These are phyloP conservation scores for Zhuqinia jingwanae DNA, from an alignment of 2,888 invertebrate genomes.

Conservation along the genomic window DNA sequence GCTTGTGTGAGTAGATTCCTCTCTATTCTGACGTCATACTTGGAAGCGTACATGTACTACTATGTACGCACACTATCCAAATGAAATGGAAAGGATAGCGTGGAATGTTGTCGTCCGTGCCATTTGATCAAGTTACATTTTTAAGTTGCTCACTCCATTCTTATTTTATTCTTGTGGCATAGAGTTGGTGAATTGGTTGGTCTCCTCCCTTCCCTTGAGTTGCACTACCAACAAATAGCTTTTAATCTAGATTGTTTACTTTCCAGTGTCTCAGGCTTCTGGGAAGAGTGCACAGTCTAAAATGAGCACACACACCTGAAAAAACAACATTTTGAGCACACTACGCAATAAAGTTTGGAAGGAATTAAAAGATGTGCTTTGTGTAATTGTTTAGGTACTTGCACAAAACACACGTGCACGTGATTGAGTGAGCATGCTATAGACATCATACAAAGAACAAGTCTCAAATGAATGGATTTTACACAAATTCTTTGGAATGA, in stretches of 20 bases:
- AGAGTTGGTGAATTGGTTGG: neutral
- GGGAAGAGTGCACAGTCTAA: too few relatives aligned
- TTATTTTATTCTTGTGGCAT: neutral
- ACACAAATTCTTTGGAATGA: too few relatives aligned
- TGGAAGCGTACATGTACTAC: too few relatives aligned
- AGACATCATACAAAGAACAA: neutral
- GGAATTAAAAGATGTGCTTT: constrained; percentile 30
- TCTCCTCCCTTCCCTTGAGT: neutral
- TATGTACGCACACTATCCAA: too few relatives aligned
- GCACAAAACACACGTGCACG: neutral
- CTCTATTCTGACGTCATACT: too few relatives aligned
- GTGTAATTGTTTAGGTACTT: constrained; percentile 31
- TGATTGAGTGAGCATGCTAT: constrained; percentile 35
- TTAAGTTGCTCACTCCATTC: constrained; percentile 7
- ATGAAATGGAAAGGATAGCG: too few relatives aligned
- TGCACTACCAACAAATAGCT: neutral
- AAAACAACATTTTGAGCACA: constrained; percentile 5
- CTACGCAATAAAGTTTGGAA: constrained; percentile 3
- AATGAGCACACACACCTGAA: constrained; percentile 41
- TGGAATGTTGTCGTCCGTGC: too few relatives aligned
- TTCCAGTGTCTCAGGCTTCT: too few relatives aligned
- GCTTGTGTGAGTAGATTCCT: too few relatives aligned
- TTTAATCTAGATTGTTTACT: constrained; percentile 29
- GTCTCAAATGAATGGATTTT: constrained; percentile 11
- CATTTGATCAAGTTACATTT: neutral